Conservation (phyloP, 2,888 invertebrate species). For the Sphaeridia pumilis region DNA sequence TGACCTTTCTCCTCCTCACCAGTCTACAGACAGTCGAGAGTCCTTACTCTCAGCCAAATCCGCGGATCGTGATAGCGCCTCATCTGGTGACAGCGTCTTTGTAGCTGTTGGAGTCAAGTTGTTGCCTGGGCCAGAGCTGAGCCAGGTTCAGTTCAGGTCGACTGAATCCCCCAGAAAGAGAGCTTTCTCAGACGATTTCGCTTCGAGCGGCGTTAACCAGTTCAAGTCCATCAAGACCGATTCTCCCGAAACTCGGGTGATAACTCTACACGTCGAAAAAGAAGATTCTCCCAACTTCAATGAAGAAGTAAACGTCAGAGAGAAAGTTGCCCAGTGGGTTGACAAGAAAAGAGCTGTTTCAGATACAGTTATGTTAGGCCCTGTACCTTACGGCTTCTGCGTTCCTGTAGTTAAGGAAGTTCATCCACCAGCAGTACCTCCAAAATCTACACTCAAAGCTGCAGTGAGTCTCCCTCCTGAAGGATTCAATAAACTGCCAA, state of each 20-base stretch:
- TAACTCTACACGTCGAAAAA: too few species aligned
- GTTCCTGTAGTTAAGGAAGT: conserved; percentile 9
- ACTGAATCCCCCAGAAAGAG: conserved; percentile 34
- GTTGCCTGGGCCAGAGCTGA: neutral
- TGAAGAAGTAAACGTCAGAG: conserved; percentile 38
- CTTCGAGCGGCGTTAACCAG: conserved; percentile 18
- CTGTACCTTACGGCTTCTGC: neutral
- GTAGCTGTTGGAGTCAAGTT: conserved; percentile 6
- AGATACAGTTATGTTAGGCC: neutral
- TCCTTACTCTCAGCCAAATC: conserved; percentile 17
- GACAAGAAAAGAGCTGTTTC: conserved; percentile 9
- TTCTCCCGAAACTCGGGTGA: too few species aligned
- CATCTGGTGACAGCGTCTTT: conserved; percentile 22
- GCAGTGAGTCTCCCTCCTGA: conserved; percentile 16
- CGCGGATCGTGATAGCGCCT: conserved; percentile 14
- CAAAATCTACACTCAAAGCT: conserved; percentile 12
- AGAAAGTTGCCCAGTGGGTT: conserved; percentile 32
- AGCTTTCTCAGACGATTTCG: conserved; percentile 31
- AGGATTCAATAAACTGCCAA: conserved; percentile 13
- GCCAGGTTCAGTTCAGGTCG: conserved; percentile 6
- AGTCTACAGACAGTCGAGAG: conserved; percentile 16
- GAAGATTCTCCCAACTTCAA: neutral
- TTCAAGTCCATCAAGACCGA: conserved; percentile 34
- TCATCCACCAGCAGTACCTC: neutral
- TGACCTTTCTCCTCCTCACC: conserved; percentile 20